Evolutionary conservation across 2,113 vertebrate species (phyloP).

Genomic region (Dipodomys merriami): DNA sequence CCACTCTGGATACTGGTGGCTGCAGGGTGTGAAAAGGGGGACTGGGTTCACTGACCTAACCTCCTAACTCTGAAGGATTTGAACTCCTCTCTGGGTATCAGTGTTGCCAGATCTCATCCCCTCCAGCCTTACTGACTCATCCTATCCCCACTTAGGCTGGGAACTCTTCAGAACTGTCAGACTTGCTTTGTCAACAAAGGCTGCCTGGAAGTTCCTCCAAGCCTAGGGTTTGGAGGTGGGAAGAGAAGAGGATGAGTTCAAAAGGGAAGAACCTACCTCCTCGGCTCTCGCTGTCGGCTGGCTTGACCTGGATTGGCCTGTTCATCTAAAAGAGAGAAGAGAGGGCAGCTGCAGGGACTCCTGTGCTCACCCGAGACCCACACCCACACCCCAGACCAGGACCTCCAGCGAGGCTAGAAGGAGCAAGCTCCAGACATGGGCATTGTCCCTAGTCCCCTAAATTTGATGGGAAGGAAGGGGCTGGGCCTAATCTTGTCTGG

Average conservation of each 20-base stretch:
- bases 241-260: neutral
- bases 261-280: slow-evolving; percentile 89
- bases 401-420: neutral
- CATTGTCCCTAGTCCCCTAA: neutral
- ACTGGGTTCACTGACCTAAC: too few relatives aligned
- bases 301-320: slow-evolving; percentile 97
- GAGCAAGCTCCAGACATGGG: neutral
- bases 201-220: neutral
- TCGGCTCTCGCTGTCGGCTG: slow-evolving; percentile 95
- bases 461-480: neutral
- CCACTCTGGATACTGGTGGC: neutral
- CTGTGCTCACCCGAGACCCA: neutral
- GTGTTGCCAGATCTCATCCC: neutral
- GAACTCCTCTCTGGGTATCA: neutral
- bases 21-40: neutral
- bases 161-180: neutral
- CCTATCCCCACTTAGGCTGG: neutral
- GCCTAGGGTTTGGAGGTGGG: neutral
- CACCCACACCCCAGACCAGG: neutral
- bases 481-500: neutral
- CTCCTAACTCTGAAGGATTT: neutral
- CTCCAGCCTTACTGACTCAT: neutral
- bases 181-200: neutral
- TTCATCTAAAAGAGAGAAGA: slow-evolving; percentile 91
- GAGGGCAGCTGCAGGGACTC: slow-evolving; percentile 51